Base-by-base conservation (phyloP, 2,797 vertebrate species). In the Rhinatrema bivittatum region DNA sequence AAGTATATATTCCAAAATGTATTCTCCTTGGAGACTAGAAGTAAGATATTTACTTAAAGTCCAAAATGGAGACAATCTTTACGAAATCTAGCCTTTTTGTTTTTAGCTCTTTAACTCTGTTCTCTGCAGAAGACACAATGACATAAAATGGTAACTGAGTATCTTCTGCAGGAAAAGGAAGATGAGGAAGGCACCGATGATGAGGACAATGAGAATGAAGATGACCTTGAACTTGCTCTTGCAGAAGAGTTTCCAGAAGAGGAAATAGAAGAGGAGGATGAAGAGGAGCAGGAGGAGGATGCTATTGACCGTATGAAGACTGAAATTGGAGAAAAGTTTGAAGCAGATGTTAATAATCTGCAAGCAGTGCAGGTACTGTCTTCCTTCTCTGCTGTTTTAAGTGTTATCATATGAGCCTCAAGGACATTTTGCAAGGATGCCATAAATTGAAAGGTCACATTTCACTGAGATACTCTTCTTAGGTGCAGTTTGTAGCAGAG, bases 201-300 rank as follows among this genome's bases (percentile, higher is more conserved):
- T 1, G 67, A 82, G 16, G 66, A 73, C 3, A 60, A 77, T 0
- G 64, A 72, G 3, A 62, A 70, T 20, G 68, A 70, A 10, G 65
- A 65, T 10, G 60, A 85, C 15, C 70, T 91, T 36, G 86, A 93
- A 35, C 72, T 72, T 29, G 59, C 76, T 37, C 72, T 99, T 16
- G 71, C 82, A 56, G 84, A 87, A 10, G 91, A 94, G 52, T 94
- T 93, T 68, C 79, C 78, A 18, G 62, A 68, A 6, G 88, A 85
- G 7, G 85, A 89, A 25, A 78, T 85, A 7, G 74, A 79, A n/a
- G 67, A 68, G 9, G 77, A 79, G 2, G 82, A 81, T 10, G 79
- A 83, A 7, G 79, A 87, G 36, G 93, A 98, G 56, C 76, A 66
- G 9, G 89, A 93, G 54, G 49, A 9, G 4, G 75, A 74, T 2